Percentiles rank a stretch among this genome's conserved stretches.
Conservation (phyloP, 1,140 invertebrate species). For the Calosoma granatense region DNA sequence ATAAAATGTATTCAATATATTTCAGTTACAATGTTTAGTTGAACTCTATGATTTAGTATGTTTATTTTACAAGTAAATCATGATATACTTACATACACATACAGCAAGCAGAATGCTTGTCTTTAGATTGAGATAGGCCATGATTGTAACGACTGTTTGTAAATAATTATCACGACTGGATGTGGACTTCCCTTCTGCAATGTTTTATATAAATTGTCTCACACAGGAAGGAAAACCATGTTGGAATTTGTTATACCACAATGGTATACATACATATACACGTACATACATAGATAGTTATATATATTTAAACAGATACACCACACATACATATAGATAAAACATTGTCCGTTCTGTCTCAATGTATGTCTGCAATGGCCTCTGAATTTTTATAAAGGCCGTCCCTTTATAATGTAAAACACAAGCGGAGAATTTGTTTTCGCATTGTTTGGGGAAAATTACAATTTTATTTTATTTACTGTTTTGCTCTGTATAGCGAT, state of each 20-base stretch:
- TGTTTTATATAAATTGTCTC: background rate
- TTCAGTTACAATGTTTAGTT: background rate
- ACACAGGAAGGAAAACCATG: background rate
- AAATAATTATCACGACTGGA: constrained; percentile 2
- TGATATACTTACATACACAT: background rate
- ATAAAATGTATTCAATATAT: background rate
- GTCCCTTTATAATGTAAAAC: background rate
- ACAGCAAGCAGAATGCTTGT: too few relatives aligned
- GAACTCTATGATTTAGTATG: background rate
- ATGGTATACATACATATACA: background rate
- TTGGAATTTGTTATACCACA: background rate
- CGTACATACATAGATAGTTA: background rate
- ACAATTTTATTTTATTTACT: background rate
- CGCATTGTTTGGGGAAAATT: background rate
- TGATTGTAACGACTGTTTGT: background rate
- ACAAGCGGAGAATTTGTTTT: background rate
- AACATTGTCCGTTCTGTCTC: background rate
- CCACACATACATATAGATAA: background rate
- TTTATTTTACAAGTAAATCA: background rate
- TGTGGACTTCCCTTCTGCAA: background rate
- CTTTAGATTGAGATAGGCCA: too few relatives aligned
- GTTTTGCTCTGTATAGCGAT: background rate
- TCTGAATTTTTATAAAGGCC: constrained; percentile 5
- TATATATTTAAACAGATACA: background rate
- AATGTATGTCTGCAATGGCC: background rate